Evolutionary conservation across 2,797 vertebrate genomes (phyloP), one percentile per base, ranked within the genome.

Genomic region (Acrossocheilus wenchowensis): DNA sequence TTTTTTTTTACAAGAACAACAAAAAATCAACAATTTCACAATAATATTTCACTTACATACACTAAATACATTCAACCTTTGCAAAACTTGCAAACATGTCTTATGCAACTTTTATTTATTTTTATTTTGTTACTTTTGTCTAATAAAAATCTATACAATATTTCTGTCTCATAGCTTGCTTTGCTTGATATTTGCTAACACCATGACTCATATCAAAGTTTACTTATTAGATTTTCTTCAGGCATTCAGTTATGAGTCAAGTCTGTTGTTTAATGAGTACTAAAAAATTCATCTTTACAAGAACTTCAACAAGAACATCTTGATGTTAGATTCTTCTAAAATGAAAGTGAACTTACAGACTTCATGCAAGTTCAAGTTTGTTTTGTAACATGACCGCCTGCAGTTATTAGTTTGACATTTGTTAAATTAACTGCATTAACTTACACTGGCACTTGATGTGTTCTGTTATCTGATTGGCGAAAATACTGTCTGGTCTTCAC

Each of bases 391-490:
- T 30, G 52, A 64, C 83, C 80, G 12, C 83, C 60, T 81, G 75
- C 36, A 71, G 75, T 81, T 84, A 86, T 88, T 88, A 68, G 23
- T 87, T 68, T 90, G 80, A 86, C 83, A 88, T 86, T 74, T 84
- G 64, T 89, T 73, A 78, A 87, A 81, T 87, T 74, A 26, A 43
- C 45, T 78, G 75, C 52, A 74, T 86, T 81, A 75, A 45, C 84
- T 89, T 36, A 62, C 69, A 52, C 69, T 81, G 81, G 39, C 72
- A 78, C 41, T 84, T 45, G 52, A 39, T 78, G 45, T 66, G 71
- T 73, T 73, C 68, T 81, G 78, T 74, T 75, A 87, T 90, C 89
- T 86, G 86, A 90, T 90, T 82, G 78, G 86, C 83, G 52, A 68
- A 74, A 83, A 66, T 79, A 50, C 64, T 8, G 71, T 78, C 86